Base-by-base conservation (phyloP, 2,113 vertebrate species). In the Solea senegalensis region DNA sequence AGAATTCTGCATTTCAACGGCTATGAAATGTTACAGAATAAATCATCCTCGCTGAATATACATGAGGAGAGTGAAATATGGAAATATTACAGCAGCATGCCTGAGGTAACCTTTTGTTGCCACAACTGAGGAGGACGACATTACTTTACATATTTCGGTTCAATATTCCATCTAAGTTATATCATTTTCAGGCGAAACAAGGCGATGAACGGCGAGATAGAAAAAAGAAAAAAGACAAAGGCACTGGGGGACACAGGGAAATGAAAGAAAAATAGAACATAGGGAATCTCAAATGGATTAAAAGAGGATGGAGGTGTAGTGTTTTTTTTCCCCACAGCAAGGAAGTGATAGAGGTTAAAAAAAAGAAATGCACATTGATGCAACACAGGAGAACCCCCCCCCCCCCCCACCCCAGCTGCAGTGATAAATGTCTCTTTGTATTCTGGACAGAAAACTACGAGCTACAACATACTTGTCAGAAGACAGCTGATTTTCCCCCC, bases 361-460 rank as follows among this genome's bases (percentile, higher is more conserved):
- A 81, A 80, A 82, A 21, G 50, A 86, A 83, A 84, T 57, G 70
- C 81, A 82, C 77, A 80, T 63, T 78, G 84, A 78, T 62, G 78
- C 72, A 86, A 74, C 85, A 81, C 45, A 86, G 74, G 78, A 78
- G 76, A 73, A 40, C 60, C 72, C 70, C 67, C 74, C 40, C 14
- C 21, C 73, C 21, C 13, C n/a, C 52, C 8, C 78, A 27, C 61
- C 11, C 41, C 90, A 92, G 92, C 90, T 92, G 91, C 92, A 91
- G 86, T 92, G 90, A 94, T 92, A 93, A 93, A 92, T 91, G 89
- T 92, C 86, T 93, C 90, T 91, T 92, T 93, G 89, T 90, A 90
- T 93, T 91, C 86, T 74, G 80, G 86, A 92, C 84, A 91, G 89
- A 92, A 91, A 89, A 90, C 81, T 86, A 68, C 71, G 2, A 86